Evolutionary conservation across 2,113 vertebrate genomes (phyloP).

Genomic region (Leucopsar rothschildi): DNA sequence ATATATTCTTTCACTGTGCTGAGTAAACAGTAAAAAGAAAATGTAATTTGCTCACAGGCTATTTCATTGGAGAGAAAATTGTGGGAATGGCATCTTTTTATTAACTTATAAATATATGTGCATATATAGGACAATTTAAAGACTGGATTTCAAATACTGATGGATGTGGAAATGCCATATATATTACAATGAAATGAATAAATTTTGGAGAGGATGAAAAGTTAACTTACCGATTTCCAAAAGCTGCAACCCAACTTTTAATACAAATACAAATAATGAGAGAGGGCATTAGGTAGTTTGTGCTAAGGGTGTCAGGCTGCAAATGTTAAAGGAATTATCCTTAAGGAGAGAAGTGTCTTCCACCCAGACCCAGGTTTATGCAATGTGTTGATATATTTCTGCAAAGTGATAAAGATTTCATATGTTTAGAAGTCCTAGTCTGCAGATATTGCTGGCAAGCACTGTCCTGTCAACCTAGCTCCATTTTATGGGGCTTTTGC

Average conservation of each 20-base stretch:
- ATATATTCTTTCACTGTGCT: constrained; percentile 53
- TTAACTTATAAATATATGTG: constrained; percentile 60
- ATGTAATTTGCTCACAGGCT: constrained; percentile 46
- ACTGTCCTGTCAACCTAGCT: not conserved
- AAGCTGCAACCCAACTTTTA: not conserved
- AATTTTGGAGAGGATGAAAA: not conserved
- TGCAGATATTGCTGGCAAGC: not conserved
- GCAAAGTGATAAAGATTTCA: not conserved
- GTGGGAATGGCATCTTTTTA: constrained; percentile 31
- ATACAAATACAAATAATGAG: not conserved
- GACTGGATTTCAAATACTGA: constrained; percentile 18
- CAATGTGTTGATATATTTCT: not conserved
- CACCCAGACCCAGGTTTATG: not conserved
- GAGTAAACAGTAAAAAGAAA: constrained; percentile 64
- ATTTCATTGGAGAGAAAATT: constrained; percentile 34
- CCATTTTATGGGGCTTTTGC: not conserved
- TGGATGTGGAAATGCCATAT: not conserved
- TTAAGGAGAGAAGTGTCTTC: not conserved
- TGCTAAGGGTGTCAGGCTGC: not conserved
- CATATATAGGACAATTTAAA: constrained; percentile 54
- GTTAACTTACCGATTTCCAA: not conserved
- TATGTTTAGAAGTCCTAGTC: not conserved
- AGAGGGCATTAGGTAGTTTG: not conserved
- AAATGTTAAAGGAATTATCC: not conserved
- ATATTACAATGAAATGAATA: not conserved